A percentile compares a stretch with the other conserved stretches of the same genome.
These are phyloP conservation scores for Drosophila neonasuta DNA, from an alignment of 2,888 invertebrate species.

Conservation along the genomic window DNA sequence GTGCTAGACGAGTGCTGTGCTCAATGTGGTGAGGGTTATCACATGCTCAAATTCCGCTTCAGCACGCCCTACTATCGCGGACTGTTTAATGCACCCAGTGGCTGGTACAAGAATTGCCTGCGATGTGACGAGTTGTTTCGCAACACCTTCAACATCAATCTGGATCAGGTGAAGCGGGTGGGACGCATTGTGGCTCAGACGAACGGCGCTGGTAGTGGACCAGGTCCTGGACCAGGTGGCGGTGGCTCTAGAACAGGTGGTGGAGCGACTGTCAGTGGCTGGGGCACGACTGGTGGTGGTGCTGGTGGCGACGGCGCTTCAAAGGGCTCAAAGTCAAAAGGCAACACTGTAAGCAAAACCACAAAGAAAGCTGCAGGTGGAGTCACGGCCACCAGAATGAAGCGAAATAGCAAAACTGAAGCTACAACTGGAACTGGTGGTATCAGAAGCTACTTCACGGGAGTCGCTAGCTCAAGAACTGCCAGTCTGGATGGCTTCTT, in stretches of 20 bases:
- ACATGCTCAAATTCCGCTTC: slow-evolving; percentile 75
- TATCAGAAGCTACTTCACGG: slow-evolving; percentile 64
- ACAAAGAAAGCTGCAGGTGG: neutral
- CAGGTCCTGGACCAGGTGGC: slow-evolving; percentile 52
- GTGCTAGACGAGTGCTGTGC: slow-evolving; percentile 89
- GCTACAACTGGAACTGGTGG: slow-evolving; percentile 19
- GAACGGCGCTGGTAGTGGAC: slow-evolving; percentile 21
- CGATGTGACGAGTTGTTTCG: slow-evolving; percentile 80
- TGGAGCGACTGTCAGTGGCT: slow-evolving; percentile 14
- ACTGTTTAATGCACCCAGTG: slow-evolving; percentile 73
- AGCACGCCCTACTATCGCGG: slow-evolving; percentile 71
- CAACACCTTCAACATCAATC: slow-evolving; percentile 79
- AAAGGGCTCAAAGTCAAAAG: slow-evolving; percentile 19
- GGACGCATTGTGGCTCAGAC: slow-evolving; percentile 76
- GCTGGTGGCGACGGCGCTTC: neutral
- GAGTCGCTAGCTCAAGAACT: slow-evolving; percentile 4
- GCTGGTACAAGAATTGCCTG: slow-evolving; percentile 80
- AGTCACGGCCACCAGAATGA: slow-evolving; percentile 12
- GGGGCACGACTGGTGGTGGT: slow-evolving; percentile 4
- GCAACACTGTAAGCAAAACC: slow-evolving; percentile 3
- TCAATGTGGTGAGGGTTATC: slow-evolving; percentile 76
- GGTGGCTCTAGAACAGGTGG: slow-evolving; percentile 12
- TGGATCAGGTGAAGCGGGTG: slow-evolving; percentile 77
- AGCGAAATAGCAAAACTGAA: slow-evolving; percentile 17
- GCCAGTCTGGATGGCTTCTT: slow-evolving; percentile 68